These are phyloP conservation scores for Ditylenchus weischeri DNA, from an alignment of 2,888 invertebrate species.

Conservation along the genomic window DNA sequence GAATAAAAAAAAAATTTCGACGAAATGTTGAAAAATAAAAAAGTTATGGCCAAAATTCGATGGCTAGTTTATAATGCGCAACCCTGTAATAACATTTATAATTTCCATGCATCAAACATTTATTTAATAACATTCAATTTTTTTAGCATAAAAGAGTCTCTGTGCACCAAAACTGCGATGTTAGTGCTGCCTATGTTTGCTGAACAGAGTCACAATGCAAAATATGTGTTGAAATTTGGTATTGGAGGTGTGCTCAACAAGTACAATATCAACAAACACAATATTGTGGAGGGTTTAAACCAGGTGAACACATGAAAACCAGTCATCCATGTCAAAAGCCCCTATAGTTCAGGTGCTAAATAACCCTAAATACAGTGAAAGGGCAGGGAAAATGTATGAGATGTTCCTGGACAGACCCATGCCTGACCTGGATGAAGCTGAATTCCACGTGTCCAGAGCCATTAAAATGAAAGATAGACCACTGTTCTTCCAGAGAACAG, in stretches of 20 bases:
- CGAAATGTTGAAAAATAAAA: too few species aligned
- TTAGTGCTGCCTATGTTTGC: constrained; percentile 42
- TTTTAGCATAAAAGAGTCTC: constrained; percentile 38
- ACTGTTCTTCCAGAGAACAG: constrained; percentile 20
- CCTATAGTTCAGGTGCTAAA: not conserved
- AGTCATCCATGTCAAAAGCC: not conserved
- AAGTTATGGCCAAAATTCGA: too few species aligned
- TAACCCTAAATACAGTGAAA: constrained; percentile 27
- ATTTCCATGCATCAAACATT: too few species aligned
- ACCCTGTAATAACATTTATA: too few species aligned
- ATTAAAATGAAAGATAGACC: constrained; percentile 15
- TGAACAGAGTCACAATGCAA: constrained; percentile 40
- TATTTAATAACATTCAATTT: too few species aligned
- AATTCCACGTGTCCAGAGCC: constrained; percentile 27
- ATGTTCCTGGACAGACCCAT: constrained; percentile 37
- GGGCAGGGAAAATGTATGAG: constrained; percentile 14
- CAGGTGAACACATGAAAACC: not conserved
- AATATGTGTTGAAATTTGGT: constrained; percentile 33
- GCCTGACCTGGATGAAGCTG: constrained; percentile 29
- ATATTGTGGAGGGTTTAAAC: constrained; percentile 12
- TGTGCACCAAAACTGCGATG: constrained; percentile 39
- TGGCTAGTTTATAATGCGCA: too few species aligned
- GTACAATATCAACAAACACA: constrained; percentile 1
- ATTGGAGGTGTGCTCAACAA: constrained; percentile 26
- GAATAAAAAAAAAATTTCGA: too few species aligned